phyloP scores from a whole-genome alignment of 2,113 vertebrate species.

The Eclectus roratus region DNA sequence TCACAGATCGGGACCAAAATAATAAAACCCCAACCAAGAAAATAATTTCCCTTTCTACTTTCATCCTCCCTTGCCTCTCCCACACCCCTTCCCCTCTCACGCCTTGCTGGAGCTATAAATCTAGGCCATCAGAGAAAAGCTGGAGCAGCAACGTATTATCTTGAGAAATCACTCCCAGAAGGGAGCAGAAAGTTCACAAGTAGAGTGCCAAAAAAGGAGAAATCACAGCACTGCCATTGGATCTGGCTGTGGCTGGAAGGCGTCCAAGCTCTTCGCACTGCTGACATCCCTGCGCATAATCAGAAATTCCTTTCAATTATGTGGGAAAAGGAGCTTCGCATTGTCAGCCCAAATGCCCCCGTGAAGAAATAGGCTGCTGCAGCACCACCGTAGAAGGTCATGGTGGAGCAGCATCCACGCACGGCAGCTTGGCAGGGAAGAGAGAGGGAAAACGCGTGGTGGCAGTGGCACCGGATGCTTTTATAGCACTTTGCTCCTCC shows the following conservation, averaged over 20 bases:
- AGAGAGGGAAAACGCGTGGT: not conserved
- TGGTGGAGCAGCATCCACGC: not conserved
- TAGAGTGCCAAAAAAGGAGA: conserved; percentile 60
- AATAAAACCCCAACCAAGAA: conserved; percentile 43
- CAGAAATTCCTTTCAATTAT: conserved; percentile 78
- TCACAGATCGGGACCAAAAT: not conserved
- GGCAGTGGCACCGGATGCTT: rapidly evolving
- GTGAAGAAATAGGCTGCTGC: conserved; percentile 61
- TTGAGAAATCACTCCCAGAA: conserved; percentile 74
- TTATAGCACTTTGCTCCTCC: not conserved
- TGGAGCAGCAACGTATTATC: conserved; percentile 64
- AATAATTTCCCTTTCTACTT: conserved; percentile 51
- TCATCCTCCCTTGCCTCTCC: conserved; percentile 16
- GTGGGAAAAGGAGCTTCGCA: conserved; percentile 68
- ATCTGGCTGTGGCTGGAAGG: conserved; percentile 64
- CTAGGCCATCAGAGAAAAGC: conserved; percentile 59
- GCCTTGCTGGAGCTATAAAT: conserved; percentile 44
- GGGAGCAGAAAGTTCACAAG: conserved; percentile 71
- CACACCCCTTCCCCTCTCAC: not conserved
- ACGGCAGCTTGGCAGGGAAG: not conserved
- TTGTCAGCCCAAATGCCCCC: conserved; percentile 67
- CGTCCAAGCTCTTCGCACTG: conserved; percentile 63
- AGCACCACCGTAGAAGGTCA: conserved; percentile 56
- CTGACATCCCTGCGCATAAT: conserved; percentile 75
- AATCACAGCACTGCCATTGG: conserved; percentile 47